phyloP scores from a whole-genome alignment of 1,140 invertebrate species.

The Conus ventricosus region DNA sequence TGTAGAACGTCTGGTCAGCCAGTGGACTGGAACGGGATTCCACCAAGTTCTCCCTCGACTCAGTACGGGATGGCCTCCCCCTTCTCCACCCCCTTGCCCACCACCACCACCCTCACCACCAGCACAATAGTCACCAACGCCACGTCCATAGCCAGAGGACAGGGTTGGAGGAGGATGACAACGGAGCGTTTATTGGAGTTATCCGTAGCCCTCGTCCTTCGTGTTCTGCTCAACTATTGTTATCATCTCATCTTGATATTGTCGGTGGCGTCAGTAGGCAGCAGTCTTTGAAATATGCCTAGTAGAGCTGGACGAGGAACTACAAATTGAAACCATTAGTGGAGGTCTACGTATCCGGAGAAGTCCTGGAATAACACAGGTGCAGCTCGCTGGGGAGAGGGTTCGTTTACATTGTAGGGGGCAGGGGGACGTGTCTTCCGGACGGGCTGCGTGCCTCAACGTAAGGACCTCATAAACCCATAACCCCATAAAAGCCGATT shows the following conservation, averaged over 20 bases:
- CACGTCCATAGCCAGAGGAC: background rate
- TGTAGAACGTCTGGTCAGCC: conserved; percentile 64
- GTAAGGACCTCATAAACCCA: background rate
- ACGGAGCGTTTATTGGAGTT: conserved; percentile 48
- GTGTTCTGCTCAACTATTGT: conserved; percentile 58
- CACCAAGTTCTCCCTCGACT: conserved; percentile 58
- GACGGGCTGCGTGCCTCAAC: conserved; percentile 34
- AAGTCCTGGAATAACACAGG: conserved; percentile 69
- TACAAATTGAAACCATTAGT: conserved; percentile 20
- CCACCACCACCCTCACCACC: conserved; percentile 27
- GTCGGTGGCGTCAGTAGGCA: conserved; percentile 46
- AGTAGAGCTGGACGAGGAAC: conserved; percentile 40
- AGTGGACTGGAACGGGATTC: conserved; percentile 49
- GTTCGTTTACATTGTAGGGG: conserved; percentile 60
- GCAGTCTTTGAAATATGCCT: background rate
- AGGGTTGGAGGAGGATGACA: conserved; percentile 24
- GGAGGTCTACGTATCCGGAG: conserved; percentile 46
- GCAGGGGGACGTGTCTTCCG: conserved; percentile 55
- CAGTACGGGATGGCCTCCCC: conserved; percentile 45
- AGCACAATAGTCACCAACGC: conserved; percentile 1
- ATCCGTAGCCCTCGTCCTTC: conserved; percentile 45
- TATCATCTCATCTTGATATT: conserved; percentile 51
- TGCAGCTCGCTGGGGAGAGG: conserved; percentile 58
- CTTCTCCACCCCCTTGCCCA: conserved; percentile 33
- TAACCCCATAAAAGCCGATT: conserved; percentile 9